phyloP scores from a whole-genome alignment of 2,113 vertebrate genomes.

The Vanacampus margaritifer region DNA sequence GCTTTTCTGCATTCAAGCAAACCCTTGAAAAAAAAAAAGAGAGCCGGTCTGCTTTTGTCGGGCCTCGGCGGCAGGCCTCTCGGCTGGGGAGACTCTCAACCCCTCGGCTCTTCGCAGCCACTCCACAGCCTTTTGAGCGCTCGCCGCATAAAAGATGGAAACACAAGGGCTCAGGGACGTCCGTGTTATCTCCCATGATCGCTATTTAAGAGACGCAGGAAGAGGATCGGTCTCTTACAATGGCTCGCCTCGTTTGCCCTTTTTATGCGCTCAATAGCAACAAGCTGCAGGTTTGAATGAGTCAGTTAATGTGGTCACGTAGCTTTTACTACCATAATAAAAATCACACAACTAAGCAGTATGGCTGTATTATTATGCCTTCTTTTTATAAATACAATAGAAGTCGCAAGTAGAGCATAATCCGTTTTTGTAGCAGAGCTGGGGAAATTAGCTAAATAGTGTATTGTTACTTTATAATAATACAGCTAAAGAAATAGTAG shows the following conservation, averaged over 20 bases:
- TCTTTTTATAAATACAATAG: background rate
- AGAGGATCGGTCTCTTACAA: conserved; percentile 9
- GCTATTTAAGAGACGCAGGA: conserved; percentile 14
- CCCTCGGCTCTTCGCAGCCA: conserved; percentile 16
- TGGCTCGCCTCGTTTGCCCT: conserved; percentile 17
- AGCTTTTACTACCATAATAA: background rate
- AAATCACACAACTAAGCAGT: background rate
- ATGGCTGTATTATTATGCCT: background rate
- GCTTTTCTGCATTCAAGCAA: conserved; percentile 32
- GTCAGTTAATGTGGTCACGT: background rate
- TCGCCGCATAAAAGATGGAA: conserved; percentile 28
- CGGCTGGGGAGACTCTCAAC: conserved; percentile 33
- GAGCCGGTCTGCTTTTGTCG: conserved; percentile 30
- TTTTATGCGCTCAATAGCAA: conserved; percentile 7
- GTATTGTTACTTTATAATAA: background rate
- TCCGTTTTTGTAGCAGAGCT: background rate
- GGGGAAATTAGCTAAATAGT: background rate
- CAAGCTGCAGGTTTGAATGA: conserved; percentile 1
- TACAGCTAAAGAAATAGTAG: too few species aligned
- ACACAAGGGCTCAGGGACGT: conserved; percentile 23
- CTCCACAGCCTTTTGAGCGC: conserved; percentile 23
- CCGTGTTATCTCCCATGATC: conserved; percentile 13
- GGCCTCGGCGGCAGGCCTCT: conserved; percentile 35
- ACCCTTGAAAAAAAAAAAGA: conserved; percentile 29
- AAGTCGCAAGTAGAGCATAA: background rate